These are phyloP conservation scores for Magallana nippona DNA, from an alignment of 2,888 invertebrate species.

Conservation along the genomic window DNA sequence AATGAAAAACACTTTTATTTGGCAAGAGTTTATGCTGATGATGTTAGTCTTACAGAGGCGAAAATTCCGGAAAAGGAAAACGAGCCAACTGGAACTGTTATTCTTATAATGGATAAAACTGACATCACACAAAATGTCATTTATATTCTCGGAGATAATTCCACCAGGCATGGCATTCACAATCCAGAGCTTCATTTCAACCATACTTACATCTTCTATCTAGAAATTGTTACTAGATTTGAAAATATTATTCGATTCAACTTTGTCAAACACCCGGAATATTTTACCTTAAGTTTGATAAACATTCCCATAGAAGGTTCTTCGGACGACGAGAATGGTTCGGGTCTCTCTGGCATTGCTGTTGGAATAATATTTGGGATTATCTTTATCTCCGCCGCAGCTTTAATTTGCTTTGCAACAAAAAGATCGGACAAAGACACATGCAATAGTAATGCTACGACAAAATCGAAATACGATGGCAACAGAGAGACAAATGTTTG, in stretches of 20 bases:
- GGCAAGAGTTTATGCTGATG: not conserved
- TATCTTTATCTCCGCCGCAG: not conserved
- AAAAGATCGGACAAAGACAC: not conserved
- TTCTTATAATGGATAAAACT: not conserved
- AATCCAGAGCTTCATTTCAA: not conserved
- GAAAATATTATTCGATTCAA: conserved; percentile 1
- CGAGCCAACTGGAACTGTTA: conserved; percentile 2
- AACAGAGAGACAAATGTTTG: not conserved
- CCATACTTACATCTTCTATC: not conserved
- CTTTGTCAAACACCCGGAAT: not conserved
- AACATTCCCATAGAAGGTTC: not conserved
- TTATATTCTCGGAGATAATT: not conserved
- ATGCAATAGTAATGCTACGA: not conserved
- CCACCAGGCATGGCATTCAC: not conserved
- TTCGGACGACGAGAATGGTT: not conserved
- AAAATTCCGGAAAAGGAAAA: not conserved
- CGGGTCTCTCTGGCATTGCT: not conserved
- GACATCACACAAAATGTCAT: not conserved
- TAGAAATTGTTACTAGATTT: not conserved
- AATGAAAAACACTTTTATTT: not conserved
- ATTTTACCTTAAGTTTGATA: not conserved
- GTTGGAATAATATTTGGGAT: not conserved
- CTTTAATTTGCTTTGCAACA: not conserved
- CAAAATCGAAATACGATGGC: not conserved
- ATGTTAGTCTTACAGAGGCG: not conserved